Conservation (phyloP, 1,140 invertebrate species). For the Catajapyx aquilonaris region DNA sequence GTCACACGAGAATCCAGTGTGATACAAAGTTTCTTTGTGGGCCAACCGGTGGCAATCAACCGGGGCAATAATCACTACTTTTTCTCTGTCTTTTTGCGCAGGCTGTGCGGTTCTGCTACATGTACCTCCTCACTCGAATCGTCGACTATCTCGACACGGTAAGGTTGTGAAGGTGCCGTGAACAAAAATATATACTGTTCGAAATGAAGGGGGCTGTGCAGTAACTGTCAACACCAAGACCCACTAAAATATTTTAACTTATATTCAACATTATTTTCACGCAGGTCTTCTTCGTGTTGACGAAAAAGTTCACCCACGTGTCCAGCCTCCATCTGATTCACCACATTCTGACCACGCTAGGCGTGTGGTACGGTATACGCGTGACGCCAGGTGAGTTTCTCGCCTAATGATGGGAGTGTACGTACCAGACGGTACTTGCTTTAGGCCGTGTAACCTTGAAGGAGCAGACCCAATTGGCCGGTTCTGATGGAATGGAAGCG, state of each 20-base stretch:
- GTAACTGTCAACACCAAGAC: background rate
- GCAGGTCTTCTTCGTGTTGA: conserved; percentile 56
- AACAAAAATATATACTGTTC: background rate
- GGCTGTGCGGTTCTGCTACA: conserved; percentile 68
- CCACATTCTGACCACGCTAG: conserved; percentile 62
- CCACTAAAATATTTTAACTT: conserved; percentile 5
- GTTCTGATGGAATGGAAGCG: no score
- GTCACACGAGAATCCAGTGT: no score
- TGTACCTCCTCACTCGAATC: conserved; percentile 79
- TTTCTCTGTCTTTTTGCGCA: conserved; percentile 22
- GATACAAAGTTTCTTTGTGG: no score
- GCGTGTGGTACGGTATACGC: conserved; percentile 56
- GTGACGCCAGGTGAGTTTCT: no score
- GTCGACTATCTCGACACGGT: conserved; percentile 75
- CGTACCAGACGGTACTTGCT: no score
- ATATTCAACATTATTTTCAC: conserved; percentile 6
- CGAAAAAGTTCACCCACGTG: conserved; percentile 67
- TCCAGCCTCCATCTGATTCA: conserved; percentile 80
- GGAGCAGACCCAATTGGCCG: no score
- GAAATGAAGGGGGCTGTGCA: background rate
- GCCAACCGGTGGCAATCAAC: no score
- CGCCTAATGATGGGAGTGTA: no score
- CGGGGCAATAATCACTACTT: no score
- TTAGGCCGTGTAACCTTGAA: no score
- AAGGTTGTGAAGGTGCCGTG: conserved; percentile 8